Conservation (phyloP, 2,113 vertebrate species). For the Ailuropoda melanoleuca region DNA sequence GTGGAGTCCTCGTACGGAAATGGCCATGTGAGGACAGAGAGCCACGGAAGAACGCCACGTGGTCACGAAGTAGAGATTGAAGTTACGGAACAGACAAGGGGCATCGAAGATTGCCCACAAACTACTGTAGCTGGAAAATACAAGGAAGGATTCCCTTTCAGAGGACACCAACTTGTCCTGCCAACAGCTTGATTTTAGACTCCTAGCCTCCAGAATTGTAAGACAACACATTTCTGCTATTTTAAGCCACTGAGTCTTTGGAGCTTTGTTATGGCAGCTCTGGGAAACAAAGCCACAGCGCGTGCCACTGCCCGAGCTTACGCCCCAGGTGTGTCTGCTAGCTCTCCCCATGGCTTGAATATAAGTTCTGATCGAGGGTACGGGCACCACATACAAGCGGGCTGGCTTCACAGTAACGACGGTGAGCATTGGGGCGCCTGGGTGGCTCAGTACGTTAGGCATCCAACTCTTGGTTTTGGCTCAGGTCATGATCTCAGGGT, state of each 20-base stretch:
- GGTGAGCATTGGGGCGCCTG: not conserved
- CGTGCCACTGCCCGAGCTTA: accelerated
- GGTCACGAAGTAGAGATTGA: not conserved
- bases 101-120: accelerated
- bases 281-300: not conserved
- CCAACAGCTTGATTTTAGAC: too few species aligned
- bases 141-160: not conserved
- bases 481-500: not conserved
- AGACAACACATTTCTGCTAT: not conserved
- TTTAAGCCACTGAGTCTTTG: not conserved
- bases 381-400: not conserved
- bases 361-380: accelerated
- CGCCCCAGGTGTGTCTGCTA: too few species aligned
- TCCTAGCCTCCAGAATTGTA: not conserved
- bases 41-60: accelerated
- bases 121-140: too few species aligned
- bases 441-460: not conserved
- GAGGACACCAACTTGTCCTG: too few species aligned
- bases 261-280: not conserved
- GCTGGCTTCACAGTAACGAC: not conserved
- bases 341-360: not conserved
- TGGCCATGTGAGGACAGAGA: not conserved
- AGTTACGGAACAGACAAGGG: not conserved
- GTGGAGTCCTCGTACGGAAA: not conserved
- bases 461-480: not conserved